Conservation (phyloP, 2,888 invertebrate species). For the Machimus atricapillus region DNA sequence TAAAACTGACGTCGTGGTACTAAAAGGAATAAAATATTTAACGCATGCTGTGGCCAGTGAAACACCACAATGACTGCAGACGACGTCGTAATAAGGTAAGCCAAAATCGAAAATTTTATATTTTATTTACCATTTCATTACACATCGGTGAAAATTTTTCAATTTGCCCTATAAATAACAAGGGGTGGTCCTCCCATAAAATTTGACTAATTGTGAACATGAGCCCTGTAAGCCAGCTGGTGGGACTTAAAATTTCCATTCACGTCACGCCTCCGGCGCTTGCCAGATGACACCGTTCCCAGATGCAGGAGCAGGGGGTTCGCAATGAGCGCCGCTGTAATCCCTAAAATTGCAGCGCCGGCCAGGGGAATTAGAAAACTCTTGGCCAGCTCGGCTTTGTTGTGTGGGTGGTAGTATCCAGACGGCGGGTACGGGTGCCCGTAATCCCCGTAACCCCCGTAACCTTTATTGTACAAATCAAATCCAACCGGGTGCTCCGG, state of each 20-base stretch:
- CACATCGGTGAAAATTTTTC: background rate
- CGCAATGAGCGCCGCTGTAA: slow-evolving; percentile 78
- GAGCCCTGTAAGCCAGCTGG: slow-evolving; percentile 14
- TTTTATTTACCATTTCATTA: background rate
- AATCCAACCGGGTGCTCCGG: slow-evolving; percentile 30
- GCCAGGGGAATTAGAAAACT: slow-evolving; percentile 75
- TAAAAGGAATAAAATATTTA: background rate
- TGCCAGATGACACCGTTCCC: slow-evolving; percentile 69
- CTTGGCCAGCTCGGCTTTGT: slow-evolving; percentile 62
- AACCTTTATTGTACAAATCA: slow-evolving; percentile 45
- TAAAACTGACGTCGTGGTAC: too few relatives aligned
- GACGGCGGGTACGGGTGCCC: slow-evolving; percentile 30
- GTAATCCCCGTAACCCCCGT: slow-evolving; percentile 44
- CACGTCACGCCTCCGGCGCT: slow-evolving; percentile 1
- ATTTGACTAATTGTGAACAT: slow-evolving; percentile 22
- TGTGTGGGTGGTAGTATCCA: slow-evolving; percentile 25
- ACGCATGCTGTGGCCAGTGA: background rate
- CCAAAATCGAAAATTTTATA: background rate
- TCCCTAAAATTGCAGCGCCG: slow-evolving; percentile 80
- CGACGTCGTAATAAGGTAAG: slow-evolving; percentile 36
- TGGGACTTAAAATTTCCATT: background rate
- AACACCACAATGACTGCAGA: slow-evolving; percentile 8
- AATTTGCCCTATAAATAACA: background rate
- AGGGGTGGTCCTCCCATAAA: background rate
- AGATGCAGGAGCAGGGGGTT: slow-evolving; percentile 82